These are phyloP conservation scores for Caenorhabditis wallacei DNA, from an alignment of 2,888 invertebrate genomes.

Conservation along the genomic window DNA sequence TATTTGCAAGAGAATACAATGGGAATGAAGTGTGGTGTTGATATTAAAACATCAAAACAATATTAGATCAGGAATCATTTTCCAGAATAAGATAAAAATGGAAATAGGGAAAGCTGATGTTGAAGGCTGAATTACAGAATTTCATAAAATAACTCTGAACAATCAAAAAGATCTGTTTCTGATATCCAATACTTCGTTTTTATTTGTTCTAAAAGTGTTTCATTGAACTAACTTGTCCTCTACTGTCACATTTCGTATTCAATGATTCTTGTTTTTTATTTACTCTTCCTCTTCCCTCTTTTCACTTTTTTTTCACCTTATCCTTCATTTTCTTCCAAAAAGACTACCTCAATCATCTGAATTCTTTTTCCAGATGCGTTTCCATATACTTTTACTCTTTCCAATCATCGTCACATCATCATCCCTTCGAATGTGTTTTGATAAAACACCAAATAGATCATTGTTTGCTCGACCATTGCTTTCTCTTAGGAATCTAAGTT, in stretches of 20 bases:
- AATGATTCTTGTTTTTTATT: conserved; percentile 41
- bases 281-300: not conserved
- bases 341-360: not conserved
- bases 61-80: too few species aligned
- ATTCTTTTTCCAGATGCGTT: conserved; percentile 31
- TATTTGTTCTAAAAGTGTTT: too few species aligned
- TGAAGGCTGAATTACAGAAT: too few species aligned
- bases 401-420: conserved; percentile 19
- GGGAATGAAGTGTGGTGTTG: too few species aligned
- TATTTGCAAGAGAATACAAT: too few species aligned
- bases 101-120: too few species aligned
- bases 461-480: conserved; percentile 53
- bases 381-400: conserved; percentile 6
- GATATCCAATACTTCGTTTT: too few species aligned
- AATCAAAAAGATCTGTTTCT: too few species aligned
- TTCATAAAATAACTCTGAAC: too few species aligned
- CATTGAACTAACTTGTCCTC: too few species aligned
- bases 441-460: conserved; percentile 44
- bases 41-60: too few species aligned
- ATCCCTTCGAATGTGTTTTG: conserved; percentile 55
- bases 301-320: not conserved
- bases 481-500: conserved; percentile 44
- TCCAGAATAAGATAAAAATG: too few species aligned
- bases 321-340: conserved; percentile 3
- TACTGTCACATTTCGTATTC: not conserved